Evolutionary conservation across 2,888 invertebrate species (phyloP), one percentile per base, ranked within the genome.

Genomic region (Apodemia zela): DNA sequence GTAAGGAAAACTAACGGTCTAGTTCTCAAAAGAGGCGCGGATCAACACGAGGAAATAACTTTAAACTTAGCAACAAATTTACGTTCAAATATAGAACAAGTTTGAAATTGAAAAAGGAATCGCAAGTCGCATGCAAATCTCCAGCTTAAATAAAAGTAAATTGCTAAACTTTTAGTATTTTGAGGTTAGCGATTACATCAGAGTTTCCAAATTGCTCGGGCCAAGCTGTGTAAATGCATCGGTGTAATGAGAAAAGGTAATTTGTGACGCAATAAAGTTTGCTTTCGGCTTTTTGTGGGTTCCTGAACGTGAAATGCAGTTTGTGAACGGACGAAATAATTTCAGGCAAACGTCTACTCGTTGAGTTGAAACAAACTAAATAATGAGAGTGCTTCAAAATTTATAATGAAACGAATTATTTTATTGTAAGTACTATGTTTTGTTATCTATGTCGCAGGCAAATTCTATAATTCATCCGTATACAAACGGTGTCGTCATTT

Each of bases 81-180:
- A 66, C 64, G 66, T 68, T 67, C 68, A 71, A 71, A 69, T 71
- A 73, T 69, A 73, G 80, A 80, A 82, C 80, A 85, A 87, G 81
- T 85, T 84, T 69, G 80, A 84, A 88, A 87, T 87, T 85, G 86
- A 80, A 84, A 82, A 82, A 76, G 81, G 78, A 81, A 80, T 76
- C 78, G 80, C 75, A 79, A 76, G 76, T 75, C 73, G 76, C 81
- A 83, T 85, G 87, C 83, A 85, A 86, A 87, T 82, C 77, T 76
- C 71, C 76, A 77, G 75, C 73, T 78, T 72, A 77, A 84, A 85
- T 84, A 84, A 85, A 85, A 83, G 77, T 75, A 82, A 74, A 87
- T 85, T 84, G 84, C 77, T 75, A 82, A 88, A 87, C 81, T 86
- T 85, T 77, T 73, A 75, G 73, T 77, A 75, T 76, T 79, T 74